Percentiles rank a stretch among this genome's conserved stretches.
Conservation (phyloP, 2,113 vertebrate genomes). For the Hemicordylus capensis region DNA sequence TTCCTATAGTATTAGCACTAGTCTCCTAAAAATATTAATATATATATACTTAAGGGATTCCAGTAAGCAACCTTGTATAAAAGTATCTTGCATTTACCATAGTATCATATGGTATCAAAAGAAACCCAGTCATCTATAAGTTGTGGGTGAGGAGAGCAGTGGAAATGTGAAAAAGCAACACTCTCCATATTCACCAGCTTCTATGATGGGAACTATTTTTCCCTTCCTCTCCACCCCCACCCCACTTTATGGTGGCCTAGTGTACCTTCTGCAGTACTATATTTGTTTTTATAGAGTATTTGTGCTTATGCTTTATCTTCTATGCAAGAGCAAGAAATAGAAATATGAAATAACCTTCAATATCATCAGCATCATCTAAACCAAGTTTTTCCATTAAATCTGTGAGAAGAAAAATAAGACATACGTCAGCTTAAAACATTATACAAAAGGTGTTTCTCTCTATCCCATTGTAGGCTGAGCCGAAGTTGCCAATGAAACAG, state of each 20-base stretch:
- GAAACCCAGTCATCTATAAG: no score
- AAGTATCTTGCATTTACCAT: neutral
- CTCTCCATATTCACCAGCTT: no score
- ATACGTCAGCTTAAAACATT: slow-evolving; percentile 10
- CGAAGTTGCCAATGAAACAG: no score
- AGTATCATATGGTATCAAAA: neutral
- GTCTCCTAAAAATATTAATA: neutral
- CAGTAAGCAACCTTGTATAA: neutral
- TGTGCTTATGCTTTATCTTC: neutral
- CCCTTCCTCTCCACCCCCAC: no score
- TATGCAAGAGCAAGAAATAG: neutral
- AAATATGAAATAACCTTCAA: slow-evolving; percentile 71
- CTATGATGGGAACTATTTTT: no score
- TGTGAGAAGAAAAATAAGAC: slow-evolving; percentile 57
- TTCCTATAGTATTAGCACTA: neutral
- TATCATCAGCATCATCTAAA: slow-evolving; percentile 80
- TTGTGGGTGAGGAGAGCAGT: no score
- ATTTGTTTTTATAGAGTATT: neutral
- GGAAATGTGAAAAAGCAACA: no score
- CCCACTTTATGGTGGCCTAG: no score
- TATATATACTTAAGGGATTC: neutral
- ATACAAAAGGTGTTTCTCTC: neutral
- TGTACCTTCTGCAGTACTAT: neutral
- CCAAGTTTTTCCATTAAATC: slow-evolving; percentile 83
- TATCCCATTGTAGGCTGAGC: no score